Evolutionary conservation across 2,797 vertebrate species (phyloP).

Genomic region (Luscinia luscinia): DNA sequence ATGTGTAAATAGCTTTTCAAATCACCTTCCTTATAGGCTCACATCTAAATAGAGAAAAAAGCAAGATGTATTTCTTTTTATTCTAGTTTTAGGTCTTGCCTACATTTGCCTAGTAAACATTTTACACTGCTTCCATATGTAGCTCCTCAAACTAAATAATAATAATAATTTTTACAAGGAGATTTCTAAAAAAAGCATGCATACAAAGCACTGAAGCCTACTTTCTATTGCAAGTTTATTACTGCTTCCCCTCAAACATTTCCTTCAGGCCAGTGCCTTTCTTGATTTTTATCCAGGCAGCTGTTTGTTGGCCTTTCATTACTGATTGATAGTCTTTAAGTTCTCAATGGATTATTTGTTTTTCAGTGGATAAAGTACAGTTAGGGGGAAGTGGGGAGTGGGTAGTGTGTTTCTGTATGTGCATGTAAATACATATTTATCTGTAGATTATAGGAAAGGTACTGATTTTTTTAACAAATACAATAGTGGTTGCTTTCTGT

Average conservation of each 20-base stretch:
- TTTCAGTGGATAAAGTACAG: background rate
- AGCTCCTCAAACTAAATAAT: background rate
- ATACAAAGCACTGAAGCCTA: background rate
- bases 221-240: background rate
- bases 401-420: background rate
- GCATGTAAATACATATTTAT: background rate
- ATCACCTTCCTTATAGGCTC: background rate
- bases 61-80: background rate
- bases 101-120: background rate
- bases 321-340: background rate
- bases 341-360: background rate
- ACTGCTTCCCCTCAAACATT: background rate
- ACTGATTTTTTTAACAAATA: background rate
- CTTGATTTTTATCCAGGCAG: background rate
- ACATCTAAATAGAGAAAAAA: background rate
- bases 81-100: background rate
- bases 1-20: background rate
- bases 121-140: background rate
- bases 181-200: background rate
- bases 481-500: background rate
- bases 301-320: background rate
- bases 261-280: background rate
- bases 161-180: background rate
- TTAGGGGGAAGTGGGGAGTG: fast-evolving
- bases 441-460: background rate